phyloP scores from a whole-genome alignment of 2,797 vertebrate species.

The Selene dorsalis region DNA sequence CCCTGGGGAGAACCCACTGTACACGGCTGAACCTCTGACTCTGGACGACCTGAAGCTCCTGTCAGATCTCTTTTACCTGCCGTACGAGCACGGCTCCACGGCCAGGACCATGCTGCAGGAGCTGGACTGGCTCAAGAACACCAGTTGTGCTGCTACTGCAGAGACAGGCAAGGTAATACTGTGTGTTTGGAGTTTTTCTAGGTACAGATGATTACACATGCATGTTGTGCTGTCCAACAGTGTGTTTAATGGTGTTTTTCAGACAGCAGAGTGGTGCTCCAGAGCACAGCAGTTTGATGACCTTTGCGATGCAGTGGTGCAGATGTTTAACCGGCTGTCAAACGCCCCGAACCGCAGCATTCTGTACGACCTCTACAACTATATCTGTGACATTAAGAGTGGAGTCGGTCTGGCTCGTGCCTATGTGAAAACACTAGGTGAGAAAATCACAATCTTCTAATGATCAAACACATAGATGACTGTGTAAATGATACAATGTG shows the following conservation, averaged over 20 bases:
- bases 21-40: constrained; percentile 92
- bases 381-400: constrained; percentile 99
- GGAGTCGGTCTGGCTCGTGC: constrained; percentile 95
- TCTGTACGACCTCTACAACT: constrained; percentile 98
- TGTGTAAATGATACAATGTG: not conserved
- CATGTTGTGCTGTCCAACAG: not conserved
- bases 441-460: not conserved
- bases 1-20: constrained; percentile 91
- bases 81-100: constrained; percentile 93
- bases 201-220: not conserved
- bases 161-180: constrained; percentile 61
- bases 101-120: constrained; percentile 93
- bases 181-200: not conserved
- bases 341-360: constrained; percentile 96
- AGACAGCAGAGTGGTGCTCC: constrained; percentile 91
- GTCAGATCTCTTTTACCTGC: constrained; percentile 96
- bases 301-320: constrained; percentile 93
- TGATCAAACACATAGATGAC: not conserved
- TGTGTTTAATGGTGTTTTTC: not conserved
- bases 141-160: constrained; percentile 82
- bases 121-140: constrained; percentile 94
- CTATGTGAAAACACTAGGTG: constrained; percentile 86
- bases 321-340: constrained; percentile 98
- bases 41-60: constrained; percentile 94
- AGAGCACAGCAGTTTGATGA: constrained; percentile 91